Evolutionary conservation across 2,888 invertebrate genomes (phyloP), one percentile per base, ranked within the genome.

Genomic region (Apantesis nais): DNA sequence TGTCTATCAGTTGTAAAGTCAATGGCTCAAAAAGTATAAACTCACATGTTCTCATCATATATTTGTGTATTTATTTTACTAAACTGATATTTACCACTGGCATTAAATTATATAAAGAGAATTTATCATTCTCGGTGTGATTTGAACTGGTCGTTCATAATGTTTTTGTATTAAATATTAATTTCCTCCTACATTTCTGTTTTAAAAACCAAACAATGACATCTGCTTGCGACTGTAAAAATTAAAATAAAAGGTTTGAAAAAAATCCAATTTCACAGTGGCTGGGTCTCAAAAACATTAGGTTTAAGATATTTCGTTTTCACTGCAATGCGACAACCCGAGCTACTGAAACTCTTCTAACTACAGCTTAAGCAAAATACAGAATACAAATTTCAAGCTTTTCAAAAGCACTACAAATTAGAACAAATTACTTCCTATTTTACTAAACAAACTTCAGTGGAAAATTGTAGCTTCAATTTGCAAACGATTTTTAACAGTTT

Each of bases 401-500:
- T 29, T 14, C 29, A 29, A 58, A 58, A 58, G 16, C 16, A 29
- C 16, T 58, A 25, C 58, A 29, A 58, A 58, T 58, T 58, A 58
- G 58, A 8, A 29, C 25, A 58, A 16, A 58, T 16, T 58, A 16
- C 58, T 66, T 37, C 37, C 25, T n/a, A 37, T 25, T 55, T n/a
- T 25, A n/a, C 14, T 16, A 9, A 16, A 3, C 37, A 37, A 25
- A 52, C n/a, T 65, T 52, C 48, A n/a, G 48, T 48, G 16, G 5
- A n/a, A 14, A 52, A 37, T 65, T 65, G 29, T 34, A 37, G 9
- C 14, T 66, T 11, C 16, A n/a, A 44, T 67, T 66, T 61, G 14
- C 61, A 67, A 52, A 34, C 34, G 11, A 44, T 58, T 29, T 58
- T 55, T 14, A 29, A 55, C 55, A 41, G 70, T 68, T 68, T 52